Evolutionary conservation across 2,113 vertebrate species (phyloP).

Genomic region (Ptyas mucosa): DNA sequence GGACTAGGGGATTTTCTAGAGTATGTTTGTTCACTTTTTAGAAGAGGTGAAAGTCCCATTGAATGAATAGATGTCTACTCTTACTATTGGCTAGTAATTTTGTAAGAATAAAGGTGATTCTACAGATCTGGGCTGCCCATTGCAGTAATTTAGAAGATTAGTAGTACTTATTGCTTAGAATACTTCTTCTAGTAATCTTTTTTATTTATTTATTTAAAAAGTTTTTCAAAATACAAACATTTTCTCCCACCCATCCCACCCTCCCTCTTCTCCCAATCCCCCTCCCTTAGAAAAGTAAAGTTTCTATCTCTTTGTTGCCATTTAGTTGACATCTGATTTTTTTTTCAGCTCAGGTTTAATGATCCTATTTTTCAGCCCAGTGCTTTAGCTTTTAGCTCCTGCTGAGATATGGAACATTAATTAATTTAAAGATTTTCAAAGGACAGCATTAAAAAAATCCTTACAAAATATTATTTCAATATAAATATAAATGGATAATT

Average conservation of each 20-base stretch:
- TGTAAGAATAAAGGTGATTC: no score
- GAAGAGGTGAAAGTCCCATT: no score
- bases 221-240: no score
- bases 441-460: neutral
- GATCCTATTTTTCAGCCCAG: neutral
- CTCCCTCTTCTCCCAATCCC: no score
- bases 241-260: no score
- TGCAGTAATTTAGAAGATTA: neutral
- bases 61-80: no score
- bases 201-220: no score
- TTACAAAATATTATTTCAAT: neutral
- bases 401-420: slow-evolving; percentile 43
- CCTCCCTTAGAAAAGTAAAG: neutral
- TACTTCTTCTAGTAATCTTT: neutral
- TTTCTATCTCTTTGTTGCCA: neutral
- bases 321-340: neutral
- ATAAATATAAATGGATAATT: neutral
- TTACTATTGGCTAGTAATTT: no score
- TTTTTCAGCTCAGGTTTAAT: neutral
- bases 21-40: no score
- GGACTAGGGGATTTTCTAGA: no score
- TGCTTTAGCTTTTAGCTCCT: slow-evolving; percentile 10
- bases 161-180: neutral
- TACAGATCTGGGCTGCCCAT: no score
- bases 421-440: neutral